Percentiles rank a stretch among this genome's conserved stretches.
phyloP scores from a whole-genome alignment of 2,888 invertebrate species.

The Agonopterix heracliana region DNA sequence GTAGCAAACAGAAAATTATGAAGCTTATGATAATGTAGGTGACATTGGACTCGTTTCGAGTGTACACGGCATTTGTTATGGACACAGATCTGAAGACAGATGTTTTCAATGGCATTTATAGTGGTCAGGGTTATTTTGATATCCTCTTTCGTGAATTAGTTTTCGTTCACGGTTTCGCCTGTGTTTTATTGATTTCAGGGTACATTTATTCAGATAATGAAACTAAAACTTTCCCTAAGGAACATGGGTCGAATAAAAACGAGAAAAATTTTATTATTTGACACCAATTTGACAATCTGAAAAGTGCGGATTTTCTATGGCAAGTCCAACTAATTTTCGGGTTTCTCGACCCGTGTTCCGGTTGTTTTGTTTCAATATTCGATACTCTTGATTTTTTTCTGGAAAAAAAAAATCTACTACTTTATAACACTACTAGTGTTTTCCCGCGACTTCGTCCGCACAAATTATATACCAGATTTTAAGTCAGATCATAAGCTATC shows the following conservation, averaged over 20 bases:
- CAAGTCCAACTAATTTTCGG: too few species aligned
- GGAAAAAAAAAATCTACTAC: too few species aligned
- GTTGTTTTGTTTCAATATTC: neutral
- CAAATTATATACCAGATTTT: too few species aligned
- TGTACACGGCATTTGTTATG: conserved; percentile 28
- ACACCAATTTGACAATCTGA: too few species aligned
- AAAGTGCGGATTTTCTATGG: too few species aligned
- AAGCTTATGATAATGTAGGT: conserved; percentile 17
- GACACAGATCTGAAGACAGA: conserved; percentile 18
- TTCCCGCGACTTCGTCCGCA: too few species aligned
- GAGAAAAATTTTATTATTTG: too few species aligned
- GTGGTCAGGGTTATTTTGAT: neutral
- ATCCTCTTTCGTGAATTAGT: neutral
- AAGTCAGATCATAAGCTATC: too few species aligned
- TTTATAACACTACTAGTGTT: too few species aligned
- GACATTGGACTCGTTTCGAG: conserved; percentile 27
- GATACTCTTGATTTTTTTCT: neutral
- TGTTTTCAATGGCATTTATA: neutral
- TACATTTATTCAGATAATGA: neutral
- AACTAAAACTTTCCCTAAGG: too few species aligned
- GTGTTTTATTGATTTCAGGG: neutral
- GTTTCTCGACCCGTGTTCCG: too few species aligned
- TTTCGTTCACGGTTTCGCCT: neutral
- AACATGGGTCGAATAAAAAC: too few species aligned
- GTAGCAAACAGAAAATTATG: neutral